phyloP scores from a whole-genome alignment of 2,797 vertebrate genomes.

The Melanotaenia nigrans region DNA sequence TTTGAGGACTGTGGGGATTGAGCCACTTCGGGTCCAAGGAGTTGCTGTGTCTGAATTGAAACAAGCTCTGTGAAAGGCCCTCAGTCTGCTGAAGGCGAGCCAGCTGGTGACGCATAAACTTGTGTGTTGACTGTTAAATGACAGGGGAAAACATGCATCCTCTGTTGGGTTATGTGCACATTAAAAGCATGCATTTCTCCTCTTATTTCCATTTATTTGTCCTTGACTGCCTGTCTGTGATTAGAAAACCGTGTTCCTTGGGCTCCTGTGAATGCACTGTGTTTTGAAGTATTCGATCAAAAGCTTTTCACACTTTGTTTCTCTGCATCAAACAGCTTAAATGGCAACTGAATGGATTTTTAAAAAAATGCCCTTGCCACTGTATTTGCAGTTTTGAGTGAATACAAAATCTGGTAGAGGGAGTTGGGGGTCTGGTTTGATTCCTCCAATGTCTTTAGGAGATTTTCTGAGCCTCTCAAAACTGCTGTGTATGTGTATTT shows the following conservation, averaged over 20 bases:
- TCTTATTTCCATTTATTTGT: constrained; percentile 19
- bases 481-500: constrained; percentile 36
- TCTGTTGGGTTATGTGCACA: background rate
- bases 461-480: background rate
- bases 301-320: constrained; percentile 80
- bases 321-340: constrained; percentile 70
- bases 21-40: constrained; percentile 51
- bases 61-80: constrained; percentile 32
- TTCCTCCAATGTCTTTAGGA: constrained; percentile 15
- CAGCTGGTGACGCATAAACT: constrained; percentile 10
- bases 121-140: constrained; percentile 9
- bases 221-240: constrained; percentile 23
- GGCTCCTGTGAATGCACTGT: constrained; percentile 54
- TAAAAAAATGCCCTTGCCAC: background rate
- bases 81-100: constrained; percentile 33
- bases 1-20: constrained; percentile 43
- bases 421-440: constrained; percentile 12
- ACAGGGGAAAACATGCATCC: background rate
- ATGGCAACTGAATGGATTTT: constrained; percentile 62
- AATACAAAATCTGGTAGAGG: background rate
- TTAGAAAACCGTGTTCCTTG: constrained; percentile 37
- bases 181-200: constrained; percentile 21
- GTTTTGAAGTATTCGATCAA: constrained; percentile 73
- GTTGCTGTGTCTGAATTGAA: constrained; percentile 33
- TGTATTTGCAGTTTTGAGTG: background rate